Base-by-base conservation (phyloP, 2,888 invertebrate genomes). In the Ichneumoninae sp. region DNA sequence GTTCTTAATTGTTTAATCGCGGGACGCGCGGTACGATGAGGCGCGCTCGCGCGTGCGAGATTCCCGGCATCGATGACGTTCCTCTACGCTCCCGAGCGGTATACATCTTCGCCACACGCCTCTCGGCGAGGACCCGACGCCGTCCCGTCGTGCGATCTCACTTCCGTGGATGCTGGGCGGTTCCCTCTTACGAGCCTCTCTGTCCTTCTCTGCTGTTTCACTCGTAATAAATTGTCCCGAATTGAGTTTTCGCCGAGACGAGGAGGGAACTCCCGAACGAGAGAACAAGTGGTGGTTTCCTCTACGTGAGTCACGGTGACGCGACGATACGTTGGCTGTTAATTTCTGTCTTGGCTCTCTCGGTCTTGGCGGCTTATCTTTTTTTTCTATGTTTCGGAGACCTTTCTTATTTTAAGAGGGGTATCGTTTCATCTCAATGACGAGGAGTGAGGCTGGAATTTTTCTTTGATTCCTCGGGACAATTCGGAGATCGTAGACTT, bases 1-100 rank as follows among this genome's bases (percentile, higher is more conserved):
- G 47, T 52, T 79, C 76, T 82, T 83, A 85, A 85, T 85, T 83
- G 85, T 85, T 80, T 82, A 85, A 82, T 82, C 79, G 47, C 60
- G 60, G 60, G 47, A 85, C 54, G 22, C 60, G 33, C 26, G 68
- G 80, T 66, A 76, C 33, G 73, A 78, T 65, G 74, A 74, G 66
- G 75, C 65, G 36, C 26, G 33, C 33, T 40, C 68, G 79, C 73
- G 63, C 47, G 85, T 63, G 52, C 54, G 54, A 70, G 77, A 85
- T 85, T 85, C 80, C 71, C 80, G 73, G 80, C 85, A 77, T 80
- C 80, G 76, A 83, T 76, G 85, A 85, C 85, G 83, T 74, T 80
- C 69, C 79, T 81, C 26, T 26, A 50, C 68, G 73, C 73, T 63
- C 68, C 19, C 54, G 44, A 54, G 36, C 22, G 47, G 7, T 69